These are phyloP conservation scores for Psittacula cyanocephala DNA, from an alignment of 2,113 vertebrate genomes.

Conservation along the genomic window DNA sequence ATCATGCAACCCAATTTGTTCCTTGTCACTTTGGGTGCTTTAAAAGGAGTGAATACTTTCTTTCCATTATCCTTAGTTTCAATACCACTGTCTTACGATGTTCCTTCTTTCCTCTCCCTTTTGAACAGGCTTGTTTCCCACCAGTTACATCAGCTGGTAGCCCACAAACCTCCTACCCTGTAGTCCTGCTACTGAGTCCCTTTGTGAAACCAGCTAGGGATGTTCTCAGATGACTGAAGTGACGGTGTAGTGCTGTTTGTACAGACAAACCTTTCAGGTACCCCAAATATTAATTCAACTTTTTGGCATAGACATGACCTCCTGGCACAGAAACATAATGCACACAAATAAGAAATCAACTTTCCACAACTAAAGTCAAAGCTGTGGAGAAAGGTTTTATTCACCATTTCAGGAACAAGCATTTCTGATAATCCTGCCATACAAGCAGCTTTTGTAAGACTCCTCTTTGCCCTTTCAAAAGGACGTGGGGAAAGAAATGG, in stretches of 20 bases:
- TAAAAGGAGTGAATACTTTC: neutral
- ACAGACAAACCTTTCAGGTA: neutral
- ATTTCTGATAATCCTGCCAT: neutral
- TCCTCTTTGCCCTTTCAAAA: neutral
- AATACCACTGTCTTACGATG: neutral
- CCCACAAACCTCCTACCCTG: neutral
- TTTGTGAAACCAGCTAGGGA: neutral
- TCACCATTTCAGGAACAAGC: neutral
- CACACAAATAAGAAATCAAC: neutral
- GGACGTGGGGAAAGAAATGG: neutral
- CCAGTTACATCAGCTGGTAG: neutral
- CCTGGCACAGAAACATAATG: neutral
- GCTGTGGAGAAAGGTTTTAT: neutral
- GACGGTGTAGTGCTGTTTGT: neutral
- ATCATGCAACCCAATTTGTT: neutral
- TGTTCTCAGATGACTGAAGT: neutral
- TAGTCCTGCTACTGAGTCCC: neutral
- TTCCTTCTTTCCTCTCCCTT: neutral
- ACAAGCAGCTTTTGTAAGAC: neutral
- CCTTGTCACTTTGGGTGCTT: neutral
- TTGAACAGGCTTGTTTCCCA: neutral
- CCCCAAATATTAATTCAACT: neutral
- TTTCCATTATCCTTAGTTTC: neutral
- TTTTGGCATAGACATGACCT: neutral
- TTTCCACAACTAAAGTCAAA: neutral